Percentiles rank a stretch among this genome's conserved stretches.
Conservation (phyloP, 2,888 invertebrate genomes). For the Proisotoma minuta region DNA sequence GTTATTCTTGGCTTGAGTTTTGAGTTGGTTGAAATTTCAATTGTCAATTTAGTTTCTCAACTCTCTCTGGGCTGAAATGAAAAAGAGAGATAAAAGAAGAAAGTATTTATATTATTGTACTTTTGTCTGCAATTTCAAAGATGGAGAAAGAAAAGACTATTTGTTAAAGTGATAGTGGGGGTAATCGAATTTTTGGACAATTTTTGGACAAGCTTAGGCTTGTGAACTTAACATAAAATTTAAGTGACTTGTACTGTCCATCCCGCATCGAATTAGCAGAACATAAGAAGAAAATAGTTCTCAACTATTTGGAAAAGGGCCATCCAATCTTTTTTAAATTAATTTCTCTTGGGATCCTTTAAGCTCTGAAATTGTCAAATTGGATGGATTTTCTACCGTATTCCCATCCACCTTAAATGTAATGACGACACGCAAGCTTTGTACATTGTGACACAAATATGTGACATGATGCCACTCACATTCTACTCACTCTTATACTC, state of each 20-base stretch:
- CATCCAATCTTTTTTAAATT: slow-evolving; percentile 6
- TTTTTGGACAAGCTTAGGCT: no score
- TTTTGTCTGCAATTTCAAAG: background rate
- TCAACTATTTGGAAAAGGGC: background rate
- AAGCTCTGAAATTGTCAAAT: background rate
- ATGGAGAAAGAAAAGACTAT: no score
- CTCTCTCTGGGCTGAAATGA: no score
- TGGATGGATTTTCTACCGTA: slow-evolving; percentile 2
- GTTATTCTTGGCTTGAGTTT: no score
- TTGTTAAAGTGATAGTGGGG: no score
- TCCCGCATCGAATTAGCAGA: background rate
- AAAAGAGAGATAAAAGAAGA: no score
- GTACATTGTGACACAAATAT: no score
- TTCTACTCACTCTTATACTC: no score
- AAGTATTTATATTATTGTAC: background rate
- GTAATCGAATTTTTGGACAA: slow-evolving; percentile 1
- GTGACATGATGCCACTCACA: no score
- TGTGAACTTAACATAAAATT: background rate
- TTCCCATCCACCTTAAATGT: background rate
- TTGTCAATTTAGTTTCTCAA: no score
- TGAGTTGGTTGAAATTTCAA: no score
- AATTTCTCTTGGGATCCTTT: slow-evolving; percentile 3
- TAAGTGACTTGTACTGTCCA: slow-evolving; percentile 1
- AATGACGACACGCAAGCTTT: no score
- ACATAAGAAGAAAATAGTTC: background rate